Conservation (phyloP, 1,140 invertebrate genomes). For the Nasonia giraulti region DNA sequence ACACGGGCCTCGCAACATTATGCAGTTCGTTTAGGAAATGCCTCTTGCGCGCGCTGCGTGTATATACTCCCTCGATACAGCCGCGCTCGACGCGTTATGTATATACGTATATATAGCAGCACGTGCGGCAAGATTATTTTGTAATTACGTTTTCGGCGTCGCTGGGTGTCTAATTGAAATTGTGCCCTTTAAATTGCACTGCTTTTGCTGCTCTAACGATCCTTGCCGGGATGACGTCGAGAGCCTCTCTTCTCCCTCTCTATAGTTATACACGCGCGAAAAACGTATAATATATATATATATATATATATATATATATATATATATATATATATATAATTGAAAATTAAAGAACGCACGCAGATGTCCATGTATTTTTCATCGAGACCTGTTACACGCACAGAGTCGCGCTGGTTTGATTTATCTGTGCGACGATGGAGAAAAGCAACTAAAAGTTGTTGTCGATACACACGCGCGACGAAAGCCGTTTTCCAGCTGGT, state of each 20-base stretch:
- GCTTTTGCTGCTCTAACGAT: no score
- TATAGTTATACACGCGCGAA: no score
- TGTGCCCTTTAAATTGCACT: background rate
- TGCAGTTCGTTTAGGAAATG: background rate
- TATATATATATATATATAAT: no score
- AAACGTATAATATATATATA: no score
- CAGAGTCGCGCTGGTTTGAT: no score
- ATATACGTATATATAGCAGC: background rate
- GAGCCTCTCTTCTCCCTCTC: no score
- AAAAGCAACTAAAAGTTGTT: background rate
- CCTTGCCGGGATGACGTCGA: background rate
- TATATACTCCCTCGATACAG: conserved; percentile 9
- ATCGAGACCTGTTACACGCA: no score
- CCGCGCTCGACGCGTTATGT: background rate
- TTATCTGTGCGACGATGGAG: no score
- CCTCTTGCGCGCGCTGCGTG: background rate
- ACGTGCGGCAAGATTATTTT: conserved; percentile 32
- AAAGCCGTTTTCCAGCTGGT: conserved; percentile 8
- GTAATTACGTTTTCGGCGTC: conserved; percentile 7
- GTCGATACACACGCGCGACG: background rate
- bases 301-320: no score
- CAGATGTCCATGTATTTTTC: no score
- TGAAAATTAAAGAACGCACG: no score
- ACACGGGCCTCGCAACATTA: background rate
- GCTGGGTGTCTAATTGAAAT: conserved; percentile 9